Evolutionary conservation across 2,113 vertebrate genomes (phyloP).

Genomic region (Platanista minor): DNA sequence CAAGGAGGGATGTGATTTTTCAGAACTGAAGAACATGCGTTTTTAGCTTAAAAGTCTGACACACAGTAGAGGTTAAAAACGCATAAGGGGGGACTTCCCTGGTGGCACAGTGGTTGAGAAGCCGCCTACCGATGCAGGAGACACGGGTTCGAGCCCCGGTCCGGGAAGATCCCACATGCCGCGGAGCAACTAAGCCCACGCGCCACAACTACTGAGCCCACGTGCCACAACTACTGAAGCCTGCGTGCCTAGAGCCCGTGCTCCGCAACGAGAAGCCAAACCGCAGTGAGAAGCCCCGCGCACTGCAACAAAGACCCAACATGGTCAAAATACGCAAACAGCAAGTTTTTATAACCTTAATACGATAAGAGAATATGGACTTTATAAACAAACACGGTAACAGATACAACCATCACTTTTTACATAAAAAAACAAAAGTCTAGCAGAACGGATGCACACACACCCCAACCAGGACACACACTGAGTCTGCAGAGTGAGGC

Average conservation of each 20-base stretch:
- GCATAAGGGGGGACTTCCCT: neutral
- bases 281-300: no score
- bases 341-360: neutral
- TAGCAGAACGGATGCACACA: fast-evolving
- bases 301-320: no score
- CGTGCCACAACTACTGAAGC: no score
- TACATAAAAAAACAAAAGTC: neutral
- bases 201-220: no score
- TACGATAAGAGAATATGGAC: neutral
- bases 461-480: neutral
- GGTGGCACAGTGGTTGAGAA: no score
- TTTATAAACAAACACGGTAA: neutral
- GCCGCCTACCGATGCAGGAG: no score
- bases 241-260: no score
- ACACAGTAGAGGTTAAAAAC: neutral
- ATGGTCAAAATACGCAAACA: fast-evolving
- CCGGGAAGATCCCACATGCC: no score
- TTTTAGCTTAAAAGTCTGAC: neutral
- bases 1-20: neutral
- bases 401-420: neutral
- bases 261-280: no score
- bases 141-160: no score
- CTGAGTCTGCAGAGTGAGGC: fast-evolving
- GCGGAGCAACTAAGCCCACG: no score
- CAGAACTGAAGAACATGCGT: neutral